Evolutionary conservation across 2,797 vertebrate genomes (phyloP).

Genomic region (Dromococcyx pavoninus): DNA sequence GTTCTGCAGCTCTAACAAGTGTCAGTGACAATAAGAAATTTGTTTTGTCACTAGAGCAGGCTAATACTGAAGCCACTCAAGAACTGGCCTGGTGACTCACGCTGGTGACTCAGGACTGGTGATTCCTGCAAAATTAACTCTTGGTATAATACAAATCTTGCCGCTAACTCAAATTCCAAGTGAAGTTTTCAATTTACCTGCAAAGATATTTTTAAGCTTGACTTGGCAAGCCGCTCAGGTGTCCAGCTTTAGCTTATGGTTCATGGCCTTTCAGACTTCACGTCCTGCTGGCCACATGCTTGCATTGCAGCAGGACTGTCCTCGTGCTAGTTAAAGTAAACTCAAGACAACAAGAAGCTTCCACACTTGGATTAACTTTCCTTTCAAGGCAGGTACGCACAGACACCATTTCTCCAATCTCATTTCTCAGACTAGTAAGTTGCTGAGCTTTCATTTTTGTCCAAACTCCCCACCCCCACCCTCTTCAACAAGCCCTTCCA

Average conservation of each 20-base stretch:
- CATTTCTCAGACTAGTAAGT: not conserved
- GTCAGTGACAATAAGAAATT: not conserved
- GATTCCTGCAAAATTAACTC: not conserved
- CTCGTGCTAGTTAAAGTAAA: not conserved
- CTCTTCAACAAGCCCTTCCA: not conserved
- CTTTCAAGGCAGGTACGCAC: not conserved
- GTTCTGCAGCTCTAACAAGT: not conserved
- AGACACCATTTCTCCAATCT: not conserved
- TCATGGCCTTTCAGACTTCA: not conserved
- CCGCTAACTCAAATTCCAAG: not conserved
- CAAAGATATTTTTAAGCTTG: not conserved
- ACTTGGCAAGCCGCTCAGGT: not conserved
- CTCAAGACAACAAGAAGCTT: not conserved
- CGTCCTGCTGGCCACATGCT: fast-evolving
- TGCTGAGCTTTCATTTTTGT: not conserved
- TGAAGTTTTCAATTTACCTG: not conserved
- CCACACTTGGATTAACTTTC: not conserved
- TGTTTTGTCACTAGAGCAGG: not conserved
- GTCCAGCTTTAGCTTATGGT: not conserved
- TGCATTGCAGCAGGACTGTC: not conserved
- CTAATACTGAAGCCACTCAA: not conserved
- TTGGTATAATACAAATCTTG: not conserved
- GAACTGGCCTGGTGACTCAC: not conserved
- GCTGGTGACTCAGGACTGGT: not conserved
- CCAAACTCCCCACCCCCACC: not conserved